Conservation (phyloP, 2,888 invertebrate species). For the Protonemura montana region DNA sequence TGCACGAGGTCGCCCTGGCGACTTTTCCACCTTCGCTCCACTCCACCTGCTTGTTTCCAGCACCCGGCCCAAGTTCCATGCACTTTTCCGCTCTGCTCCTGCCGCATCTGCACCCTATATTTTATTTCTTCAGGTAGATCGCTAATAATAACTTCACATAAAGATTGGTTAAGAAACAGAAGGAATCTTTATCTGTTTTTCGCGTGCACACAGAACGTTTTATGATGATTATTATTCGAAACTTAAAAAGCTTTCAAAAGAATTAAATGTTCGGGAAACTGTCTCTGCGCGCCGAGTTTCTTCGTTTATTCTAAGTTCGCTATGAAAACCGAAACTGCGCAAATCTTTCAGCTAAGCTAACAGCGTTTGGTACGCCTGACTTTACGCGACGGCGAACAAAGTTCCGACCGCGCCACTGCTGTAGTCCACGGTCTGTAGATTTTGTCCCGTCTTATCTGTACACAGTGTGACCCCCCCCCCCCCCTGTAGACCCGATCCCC, state of each 20-base stretch:
- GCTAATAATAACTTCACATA: slow-evolving; percentile 12
- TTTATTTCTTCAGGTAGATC: background rate
- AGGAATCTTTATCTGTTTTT: background rate
- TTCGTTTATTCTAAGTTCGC: slow-evolving; percentile 14
- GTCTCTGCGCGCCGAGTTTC: background rate
- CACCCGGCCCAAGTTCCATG: background rate
- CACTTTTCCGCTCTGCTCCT: background rate
- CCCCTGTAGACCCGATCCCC: background rate
- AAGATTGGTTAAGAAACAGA: background rate
- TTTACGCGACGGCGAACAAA: background rate
- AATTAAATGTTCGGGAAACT: slow-evolving; percentile 13
- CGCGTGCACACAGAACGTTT: slow-evolving; percentile 15
- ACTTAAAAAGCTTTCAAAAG: slow-evolving; percentile 23
- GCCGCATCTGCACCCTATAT: background rate
- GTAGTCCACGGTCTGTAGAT: background rate
- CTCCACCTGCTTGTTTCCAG: background rate
- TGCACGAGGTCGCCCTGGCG: no score
- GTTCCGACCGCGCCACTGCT: background rate
- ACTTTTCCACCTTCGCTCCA: background rate
- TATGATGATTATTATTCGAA: slow-evolving; percentile 8
- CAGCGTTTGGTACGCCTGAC: background rate
- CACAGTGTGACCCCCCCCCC: background rate
- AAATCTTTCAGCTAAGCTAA: slow-evolving; percentile 22
- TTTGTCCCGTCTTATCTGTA: background rate
- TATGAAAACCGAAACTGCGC: slow-evolving; percentile 12